Evolutionary conservation across 2,797 vertebrate genomes (phyloP).

Genomic region (Catostomus latipinnis): DNA sequence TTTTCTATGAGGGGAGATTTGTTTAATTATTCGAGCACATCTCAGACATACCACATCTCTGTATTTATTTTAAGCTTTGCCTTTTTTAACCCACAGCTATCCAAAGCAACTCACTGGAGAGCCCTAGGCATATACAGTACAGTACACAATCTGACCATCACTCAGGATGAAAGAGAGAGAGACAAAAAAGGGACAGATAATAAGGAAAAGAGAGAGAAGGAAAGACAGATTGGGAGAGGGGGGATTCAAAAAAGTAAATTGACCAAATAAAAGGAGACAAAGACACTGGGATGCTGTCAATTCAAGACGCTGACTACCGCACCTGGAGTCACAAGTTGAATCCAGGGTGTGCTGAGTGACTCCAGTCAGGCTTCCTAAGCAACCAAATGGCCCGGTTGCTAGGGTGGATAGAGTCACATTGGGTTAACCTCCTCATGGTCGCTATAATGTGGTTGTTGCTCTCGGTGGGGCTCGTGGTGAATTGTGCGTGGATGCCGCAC

Average conservation of each 20-base stretch:
- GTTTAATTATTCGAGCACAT: neutral
- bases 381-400: too few relatives aligned
- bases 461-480: too few relatives aligned
- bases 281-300: neutral
- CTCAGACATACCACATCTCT: neutral
- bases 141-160: conserved; percentile 6
- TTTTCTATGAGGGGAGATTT: neutral
- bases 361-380: too few relatives aligned
- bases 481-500: too few relatives aligned
- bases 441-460: too few relatives aligned
- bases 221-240: neutral
- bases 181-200: too few relatives aligned
- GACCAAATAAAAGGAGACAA: neutral
- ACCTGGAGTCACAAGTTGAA: too few relatives aligned
- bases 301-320: too few relatives aligned
- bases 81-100: neutral
- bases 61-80: conserved; percentile 25
- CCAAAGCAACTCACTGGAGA: neutral
- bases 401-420: too few relatives aligned
- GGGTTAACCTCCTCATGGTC: too few relatives aligned
- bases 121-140: neutral
- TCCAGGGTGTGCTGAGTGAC: too few relatives aligned
- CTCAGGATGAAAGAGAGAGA: neutral
- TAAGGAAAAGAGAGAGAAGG: neutral
- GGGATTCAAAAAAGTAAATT: too few relatives aligned